Percentiles rank a stretch among this genome's conserved stretches.
phyloP scores from a whole-genome alignment of 2,113 vertebrate genomes.

The Vimba vimba region DNA sequence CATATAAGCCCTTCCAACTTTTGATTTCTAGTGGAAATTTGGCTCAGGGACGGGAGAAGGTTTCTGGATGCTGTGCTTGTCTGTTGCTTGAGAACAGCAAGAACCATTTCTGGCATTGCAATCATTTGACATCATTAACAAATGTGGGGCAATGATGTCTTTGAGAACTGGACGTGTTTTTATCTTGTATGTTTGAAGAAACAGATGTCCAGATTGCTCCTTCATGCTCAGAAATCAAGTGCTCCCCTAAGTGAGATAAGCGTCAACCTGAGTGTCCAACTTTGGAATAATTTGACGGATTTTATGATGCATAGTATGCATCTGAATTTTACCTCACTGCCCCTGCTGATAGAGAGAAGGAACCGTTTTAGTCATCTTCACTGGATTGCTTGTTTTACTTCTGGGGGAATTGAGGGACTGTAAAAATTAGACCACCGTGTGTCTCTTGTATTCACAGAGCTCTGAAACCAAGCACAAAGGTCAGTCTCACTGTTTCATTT shows the following conservation, averaged over 20 bases:
- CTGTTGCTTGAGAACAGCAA: background rate
- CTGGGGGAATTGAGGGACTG: conserved; percentile 40
- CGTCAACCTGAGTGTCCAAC: conserved; percentile 23
- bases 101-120: background rate
- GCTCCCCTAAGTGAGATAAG: conserved; percentile 46
- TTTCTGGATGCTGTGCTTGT: background rate
- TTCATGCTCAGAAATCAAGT: conserved; percentile 26
- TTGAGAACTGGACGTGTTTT: conserved; percentile 4
- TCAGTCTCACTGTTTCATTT: background rate
- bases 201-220: conserved; percentile 29
- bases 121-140: conserved; percentile 20
- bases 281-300: conserved; percentile 40
- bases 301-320: conserved; percentile 50
- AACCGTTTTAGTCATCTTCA: conserved; percentile 24
- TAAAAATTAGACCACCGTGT: conserved; percentile 36
- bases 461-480: background rate
- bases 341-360: background rate
- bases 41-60: background rate
- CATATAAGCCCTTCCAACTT: background rate
- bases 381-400: conserved; percentile 43
- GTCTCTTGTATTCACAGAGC: background rate
- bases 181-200: conserved; percentile 22
- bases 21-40: conserved; percentile 27
- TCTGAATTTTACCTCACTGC: conserved; percentile 34
- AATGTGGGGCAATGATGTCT: background rate